These are phyloP conservation scores for Acrobeloides nanus DNA, from an alignment of 2,888 invertebrate species.

Conservation along the genomic window DNA sequence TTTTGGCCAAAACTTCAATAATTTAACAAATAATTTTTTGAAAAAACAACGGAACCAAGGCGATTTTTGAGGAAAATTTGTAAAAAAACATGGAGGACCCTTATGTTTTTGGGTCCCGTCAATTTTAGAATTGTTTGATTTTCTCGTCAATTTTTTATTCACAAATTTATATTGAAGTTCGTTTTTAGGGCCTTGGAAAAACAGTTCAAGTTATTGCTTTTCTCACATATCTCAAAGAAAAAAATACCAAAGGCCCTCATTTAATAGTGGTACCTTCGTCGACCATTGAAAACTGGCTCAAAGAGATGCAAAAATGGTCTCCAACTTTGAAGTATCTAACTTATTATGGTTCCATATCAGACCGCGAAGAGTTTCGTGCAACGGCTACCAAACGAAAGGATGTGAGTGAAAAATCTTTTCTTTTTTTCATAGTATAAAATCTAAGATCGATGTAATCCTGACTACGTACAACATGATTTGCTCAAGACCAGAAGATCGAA, in stretches of 20 bases:
- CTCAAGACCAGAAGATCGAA: constrained; percentile 78
- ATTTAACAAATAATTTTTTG: no score
- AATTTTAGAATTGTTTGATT: constrained; percentile 1
- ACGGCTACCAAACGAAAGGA: constrained; percentile 16
- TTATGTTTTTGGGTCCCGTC: no score
- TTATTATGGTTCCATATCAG: constrained; percentile 46
- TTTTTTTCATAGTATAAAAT: no score
- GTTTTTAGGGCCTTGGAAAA: constrained; percentile 71
- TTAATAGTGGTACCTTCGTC: constrained; percentile 92
- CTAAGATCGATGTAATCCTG: constrained; percentile 38
- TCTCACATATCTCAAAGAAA: constrained; percentile 77
- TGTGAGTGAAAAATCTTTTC: no score
- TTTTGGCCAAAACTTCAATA: no score
- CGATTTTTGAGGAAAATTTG: no score
- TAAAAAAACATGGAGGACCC: no score
- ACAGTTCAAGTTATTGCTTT: constrained; percentile 89
- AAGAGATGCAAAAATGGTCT: constrained; percentile 38
- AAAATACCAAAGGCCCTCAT: constrained; percentile 67
- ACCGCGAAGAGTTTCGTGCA: constrained; percentile 32
- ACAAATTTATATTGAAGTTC: constrained; percentile 2
- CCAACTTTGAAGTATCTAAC: constrained; percentile 37
- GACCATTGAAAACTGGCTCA: constrained; percentile 67
- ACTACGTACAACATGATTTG: constrained; percentile 66
- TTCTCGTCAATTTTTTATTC: constrained; percentile 53
- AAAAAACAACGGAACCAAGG: no score